Percentiles rank a stretch among this genome's conserved stretches.
These are phyloP conservation scores for Beroe forskalii DNA, from an alignment of 37 sponge, comb jelly and placozoan genomes.

Conservation along the genomic window DNA sequence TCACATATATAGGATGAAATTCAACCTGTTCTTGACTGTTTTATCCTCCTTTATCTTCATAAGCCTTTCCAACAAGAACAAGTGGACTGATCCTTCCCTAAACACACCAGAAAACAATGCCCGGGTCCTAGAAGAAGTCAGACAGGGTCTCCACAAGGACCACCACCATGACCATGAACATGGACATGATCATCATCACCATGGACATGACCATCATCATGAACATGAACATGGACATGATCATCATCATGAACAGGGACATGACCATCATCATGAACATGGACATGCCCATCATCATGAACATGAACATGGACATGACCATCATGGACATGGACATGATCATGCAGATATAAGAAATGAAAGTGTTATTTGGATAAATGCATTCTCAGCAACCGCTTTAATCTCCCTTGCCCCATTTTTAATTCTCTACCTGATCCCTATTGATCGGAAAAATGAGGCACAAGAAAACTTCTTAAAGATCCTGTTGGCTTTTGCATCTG, in stretches of 20 bases:
- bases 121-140: slow-evolving; percentile 3
- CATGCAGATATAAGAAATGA: background rate
- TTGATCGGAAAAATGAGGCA: slow-evolving; percentile 71
- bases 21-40: too few relatives aligned
- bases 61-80: too few relatives aligned
- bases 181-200: slow-evolving; percentile 30
- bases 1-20: too few relatives aligned
- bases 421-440: slow-evolving; percentile 87
- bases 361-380: slow-evolving; percentile 72
- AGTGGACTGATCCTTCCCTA: slow-evolving; percentile 41
- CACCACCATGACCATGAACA: slow-evolving; percentile 4
- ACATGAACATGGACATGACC: background rate
- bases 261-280: slow-evolving; percentile 20
- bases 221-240: slow-evolving; percentile 5
- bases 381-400: slow-evolving; percentile 77
- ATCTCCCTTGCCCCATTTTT: slow-evolving; percentile 88
- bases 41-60: too few relatives aligned
- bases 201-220: slow-evolving; percentile 32
- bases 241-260: slow-evolving; percentile 15
- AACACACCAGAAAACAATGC: slow-evolving; percentile 34
- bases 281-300: background rate
- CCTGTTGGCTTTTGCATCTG: slow-evolving; percentile 91
- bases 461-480: slow-evolving; percentile 73
- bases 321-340: slow-evolving; percentile 50
- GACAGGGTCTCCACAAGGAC: slow-evolving; percentile 23